These are phyloP conservation scores for Lytechinus pictus DNA, from an alignment of 35 echinoderm and acorn worm species.

Conservation along the genomic window DNA sequence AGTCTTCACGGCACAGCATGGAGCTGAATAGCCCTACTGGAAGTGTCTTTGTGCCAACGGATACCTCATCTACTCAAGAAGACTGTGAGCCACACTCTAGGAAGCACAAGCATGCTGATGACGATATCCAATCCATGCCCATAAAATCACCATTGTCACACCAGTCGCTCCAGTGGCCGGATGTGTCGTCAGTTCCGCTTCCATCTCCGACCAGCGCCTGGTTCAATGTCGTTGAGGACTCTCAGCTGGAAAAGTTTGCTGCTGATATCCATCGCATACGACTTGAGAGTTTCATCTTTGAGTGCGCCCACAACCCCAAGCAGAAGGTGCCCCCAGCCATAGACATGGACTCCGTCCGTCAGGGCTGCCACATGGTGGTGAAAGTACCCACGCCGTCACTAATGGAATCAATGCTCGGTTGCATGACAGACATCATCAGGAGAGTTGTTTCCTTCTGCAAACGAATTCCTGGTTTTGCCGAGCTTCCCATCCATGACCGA, in stretches of 20 bases:
- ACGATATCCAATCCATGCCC: not conserved
- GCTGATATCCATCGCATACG: not conserved
- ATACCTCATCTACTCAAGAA: not conserved
- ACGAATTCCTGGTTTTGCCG: conserved; percentile 23
- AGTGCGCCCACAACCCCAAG: not conserved
- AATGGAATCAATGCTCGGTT: conserved; percentile 20
- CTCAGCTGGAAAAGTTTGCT: not conserved
- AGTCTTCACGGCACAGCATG: not conserved
- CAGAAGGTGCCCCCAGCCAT: not conserved
- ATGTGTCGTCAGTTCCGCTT: not conserved
- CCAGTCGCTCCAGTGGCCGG: conserved; percentile 15
- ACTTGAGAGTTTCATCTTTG: not conserved
- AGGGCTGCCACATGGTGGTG: not conserved
- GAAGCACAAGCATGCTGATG: not conserved
- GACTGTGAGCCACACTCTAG: not conserved
- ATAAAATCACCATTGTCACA: not conserved
- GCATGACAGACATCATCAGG: conserved; percentile 55
- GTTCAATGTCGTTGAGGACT: not conserved
- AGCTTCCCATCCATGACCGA: conserved; percentile 28
- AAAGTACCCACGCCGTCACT: not conserved
- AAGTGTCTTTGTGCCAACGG: not conserved
- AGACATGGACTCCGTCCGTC: conserved; percentile 6
- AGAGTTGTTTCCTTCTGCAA: conserved; percentile 47
- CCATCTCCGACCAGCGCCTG: not conserved
- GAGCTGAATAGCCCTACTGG: not conserved